phyloP scores from a whole-genome alignment of 2,888 invertebrate species.

The Baccha elongata region DNA sequence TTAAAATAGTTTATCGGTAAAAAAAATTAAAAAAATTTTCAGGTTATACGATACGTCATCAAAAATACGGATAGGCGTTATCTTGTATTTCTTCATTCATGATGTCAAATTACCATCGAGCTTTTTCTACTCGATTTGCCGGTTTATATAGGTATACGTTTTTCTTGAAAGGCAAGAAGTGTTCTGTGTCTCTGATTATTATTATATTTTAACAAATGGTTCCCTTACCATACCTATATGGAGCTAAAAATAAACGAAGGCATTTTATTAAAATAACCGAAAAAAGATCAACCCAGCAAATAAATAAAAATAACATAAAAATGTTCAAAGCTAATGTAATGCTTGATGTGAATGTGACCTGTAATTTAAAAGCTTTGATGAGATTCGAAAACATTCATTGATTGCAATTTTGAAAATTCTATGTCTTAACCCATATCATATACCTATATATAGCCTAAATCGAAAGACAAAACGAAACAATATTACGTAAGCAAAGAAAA shows the following conservation, averaged over 20 bases:
- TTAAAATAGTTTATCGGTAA: too few relatives aligned
- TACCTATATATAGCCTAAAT: background rate
- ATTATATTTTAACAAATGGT: constrained; percentile 8
- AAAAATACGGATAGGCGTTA: too few relatives aligned
- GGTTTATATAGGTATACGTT: too few relatives aligned
- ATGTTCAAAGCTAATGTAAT: constrained; percentile 19
- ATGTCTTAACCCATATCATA: background rate
- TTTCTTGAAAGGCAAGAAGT: too few relatives aligned
- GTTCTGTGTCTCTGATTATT: constrained; percentile 19
- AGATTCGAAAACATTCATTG: background rate
- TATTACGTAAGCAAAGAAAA: background rate
- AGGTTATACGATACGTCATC: too few relatives aligned
- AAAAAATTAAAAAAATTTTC: too few relatives aligned
- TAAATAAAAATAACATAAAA: background rate
- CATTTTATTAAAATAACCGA: constrained; percentile 17
- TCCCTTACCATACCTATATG: background rate
- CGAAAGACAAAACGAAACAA: constrained; percentile 18
- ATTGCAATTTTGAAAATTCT: constrained; percentile 1
- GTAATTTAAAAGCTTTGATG: background rate
- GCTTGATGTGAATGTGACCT: constrained; percentile 14
- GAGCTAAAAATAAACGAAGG: background rate
- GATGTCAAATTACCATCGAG: too few relatives aligned
- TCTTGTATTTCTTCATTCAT: too few relatives aligned
- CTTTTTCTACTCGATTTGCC: too few relatives aligned
- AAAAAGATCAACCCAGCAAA: background rate